Percentiles rank a stretch among this genome's conserved stretches.
Evolutionary conservation across 2,113 vertebrate genomes (phyloP).

Genomic region (Cavia porcellus): DNA sequence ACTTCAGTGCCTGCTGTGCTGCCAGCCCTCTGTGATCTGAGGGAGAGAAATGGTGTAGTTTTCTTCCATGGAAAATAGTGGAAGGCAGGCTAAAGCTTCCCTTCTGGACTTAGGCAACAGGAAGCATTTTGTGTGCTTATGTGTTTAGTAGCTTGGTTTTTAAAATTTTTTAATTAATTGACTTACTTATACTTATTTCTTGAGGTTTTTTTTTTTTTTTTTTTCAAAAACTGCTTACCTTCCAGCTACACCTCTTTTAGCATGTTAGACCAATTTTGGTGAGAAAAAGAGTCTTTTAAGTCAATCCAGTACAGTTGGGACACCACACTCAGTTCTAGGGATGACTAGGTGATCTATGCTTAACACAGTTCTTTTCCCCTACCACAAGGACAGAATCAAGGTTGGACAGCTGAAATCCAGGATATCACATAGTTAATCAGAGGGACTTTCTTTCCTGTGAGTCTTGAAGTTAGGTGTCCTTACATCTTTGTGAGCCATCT

Average conservation of each 20-base stretch:
- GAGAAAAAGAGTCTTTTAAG: background rate
- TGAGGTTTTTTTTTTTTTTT: background rate
- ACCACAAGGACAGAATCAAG: background rate
- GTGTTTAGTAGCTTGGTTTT: background rate
- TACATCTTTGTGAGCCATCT: background rate
- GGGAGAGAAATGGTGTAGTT: background rate
- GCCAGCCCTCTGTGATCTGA: background rate
- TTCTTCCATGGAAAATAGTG: background rate
- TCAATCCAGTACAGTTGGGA: background rate
- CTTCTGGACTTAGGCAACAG: background rate
- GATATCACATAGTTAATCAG: background rate
- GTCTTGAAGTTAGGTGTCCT: background rate
- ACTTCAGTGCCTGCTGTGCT: background rate
- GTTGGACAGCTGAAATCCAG: background rate
- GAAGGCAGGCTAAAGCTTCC: background rate
- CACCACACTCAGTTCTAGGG: rapidly evolving
- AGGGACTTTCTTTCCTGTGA: background rate
- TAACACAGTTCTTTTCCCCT: background rate
- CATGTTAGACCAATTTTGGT: background rate
- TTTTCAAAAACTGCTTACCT: background rate
- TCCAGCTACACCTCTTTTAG: background rate
- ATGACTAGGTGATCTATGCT: background rate
- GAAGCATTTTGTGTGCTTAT: background rate
- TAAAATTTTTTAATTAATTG: background rate
- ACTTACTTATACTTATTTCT: background rate